These are phyloP conservation scores for Nysson spinosus DNA, from an alignment of 2,888 invertebrate species.

Conservation along the genomic window DNA sequence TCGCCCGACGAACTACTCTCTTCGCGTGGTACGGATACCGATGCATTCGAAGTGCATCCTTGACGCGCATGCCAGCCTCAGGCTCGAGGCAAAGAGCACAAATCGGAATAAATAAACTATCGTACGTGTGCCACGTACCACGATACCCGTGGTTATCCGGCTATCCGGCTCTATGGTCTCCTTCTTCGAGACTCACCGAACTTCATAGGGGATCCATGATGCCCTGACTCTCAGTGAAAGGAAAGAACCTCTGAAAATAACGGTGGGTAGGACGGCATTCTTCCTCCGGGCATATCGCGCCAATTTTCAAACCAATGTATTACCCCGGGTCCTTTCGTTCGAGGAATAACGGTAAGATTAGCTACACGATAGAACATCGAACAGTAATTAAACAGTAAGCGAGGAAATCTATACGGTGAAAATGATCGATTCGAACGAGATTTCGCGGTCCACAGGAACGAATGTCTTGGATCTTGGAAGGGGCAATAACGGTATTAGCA, in stretches of 20 bases:
- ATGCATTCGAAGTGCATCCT: background rate
- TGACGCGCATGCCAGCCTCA: background rate
- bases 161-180: no score
- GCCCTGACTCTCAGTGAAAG: constrained; percentile 53
- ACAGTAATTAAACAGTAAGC: no score
- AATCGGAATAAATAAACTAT: no score
- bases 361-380: no score
- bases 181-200: background rate
- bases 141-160: no score
- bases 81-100: constrained; percentile 1
- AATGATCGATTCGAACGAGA: constrained; percentile 45
- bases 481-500: constrained; percentile 32
- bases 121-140: no score
- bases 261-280: no score
- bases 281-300: no score
- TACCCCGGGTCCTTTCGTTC: no score
- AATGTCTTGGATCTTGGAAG: constrained; percentile 1
- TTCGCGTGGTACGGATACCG: constrained; percentile 3
- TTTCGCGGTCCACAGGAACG: background rate
- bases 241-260: constrained; percentile 52
- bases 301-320: no score
- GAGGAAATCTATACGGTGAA: no score
- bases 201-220: constrained; percentile 21
- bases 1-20: background rate
- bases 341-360: no score